Evolutionary conservation across 2,113 vertebrate species (phyloP).

Genomic region (Anas platyrhynchos): DNA sequence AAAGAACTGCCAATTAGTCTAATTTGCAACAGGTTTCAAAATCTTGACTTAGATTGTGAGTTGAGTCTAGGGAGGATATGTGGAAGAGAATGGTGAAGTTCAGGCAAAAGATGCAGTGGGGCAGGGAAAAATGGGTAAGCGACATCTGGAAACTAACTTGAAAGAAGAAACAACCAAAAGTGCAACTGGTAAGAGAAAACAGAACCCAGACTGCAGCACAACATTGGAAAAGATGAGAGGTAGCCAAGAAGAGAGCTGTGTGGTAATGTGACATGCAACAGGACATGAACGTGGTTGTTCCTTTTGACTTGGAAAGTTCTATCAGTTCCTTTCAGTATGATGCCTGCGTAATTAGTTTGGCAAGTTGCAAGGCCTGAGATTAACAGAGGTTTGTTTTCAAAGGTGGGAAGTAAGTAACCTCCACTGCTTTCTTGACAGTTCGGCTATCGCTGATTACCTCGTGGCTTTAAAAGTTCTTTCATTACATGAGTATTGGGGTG

Average conservation of each 20-base stretch:
- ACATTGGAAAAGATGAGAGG: slow-evolving; percentile 48
- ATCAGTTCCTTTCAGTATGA: background rate
- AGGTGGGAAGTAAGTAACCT: background rate
- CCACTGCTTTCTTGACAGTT: background rate
- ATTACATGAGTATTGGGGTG: background rate
- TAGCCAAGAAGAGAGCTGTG: slow-evolving; percentile 12
- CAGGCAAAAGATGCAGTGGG: slow-evolving; percentile 58
- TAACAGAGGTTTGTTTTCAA: background rate
- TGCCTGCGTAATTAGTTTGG: background rate
- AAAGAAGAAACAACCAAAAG: slow-evolving; percentile 66
- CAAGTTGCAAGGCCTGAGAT: background rate
- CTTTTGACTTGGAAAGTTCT: slow-evolving; percentile 22
- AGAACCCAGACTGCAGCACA: slow-evolving; percentile 38
- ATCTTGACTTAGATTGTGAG: slow-evolving; percentile 12
- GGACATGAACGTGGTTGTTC: background rate
- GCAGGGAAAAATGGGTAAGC: slow-evolving; percentile 49
- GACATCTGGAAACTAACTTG: slow-evolving; percentile 72
- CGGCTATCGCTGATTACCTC: background rate
- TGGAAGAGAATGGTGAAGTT: slow-evolving; percentile 40
- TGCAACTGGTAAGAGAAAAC: slow-evolving; percentile 52
- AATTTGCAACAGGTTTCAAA: slow-evolving; percentile 63
- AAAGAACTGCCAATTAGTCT: slow-evolving; percentile 52
- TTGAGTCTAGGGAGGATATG: background rate
- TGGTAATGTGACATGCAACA: background rate
- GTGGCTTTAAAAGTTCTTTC: slow-evolving; percentile 7